Evolutionary conservation across 2,797 vertebrate genomes (phyloP).

Genomic region (Bovichtus diacanthus): DNA sequence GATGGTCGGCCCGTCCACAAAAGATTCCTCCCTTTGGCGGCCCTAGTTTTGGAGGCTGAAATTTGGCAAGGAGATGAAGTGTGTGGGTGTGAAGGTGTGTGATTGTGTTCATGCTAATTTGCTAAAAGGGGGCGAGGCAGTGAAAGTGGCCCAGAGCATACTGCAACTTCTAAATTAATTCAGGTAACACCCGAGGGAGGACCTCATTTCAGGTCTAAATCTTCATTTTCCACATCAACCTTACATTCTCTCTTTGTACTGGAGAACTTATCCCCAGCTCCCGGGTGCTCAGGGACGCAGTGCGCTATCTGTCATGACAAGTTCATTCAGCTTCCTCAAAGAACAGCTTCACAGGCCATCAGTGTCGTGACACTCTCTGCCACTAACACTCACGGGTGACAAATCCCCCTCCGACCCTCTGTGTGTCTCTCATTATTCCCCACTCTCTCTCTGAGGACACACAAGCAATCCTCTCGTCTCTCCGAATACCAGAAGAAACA

Average conservation of each 20-base stretch:
- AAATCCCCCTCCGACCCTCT: conserved; percentile 28
- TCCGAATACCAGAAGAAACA: conserved; percentile 19
- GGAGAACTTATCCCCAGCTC: conserved; percentile 20
- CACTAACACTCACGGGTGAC: conserved; percentile 63
- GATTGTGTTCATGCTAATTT: too few relatives aligned
- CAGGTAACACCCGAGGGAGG: neutral
- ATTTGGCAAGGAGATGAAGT: too few relatives aligned
- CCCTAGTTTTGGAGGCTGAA: too few relatives aligned
- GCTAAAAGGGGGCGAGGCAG: too few relatives aligned
- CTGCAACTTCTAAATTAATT: too few relatives aligned
- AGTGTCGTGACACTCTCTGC: conserved; percentile 63
- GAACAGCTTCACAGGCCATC: conserved; percentile 73
- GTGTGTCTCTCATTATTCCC: conserved; percentile 40
- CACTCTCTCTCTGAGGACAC: conserved; percentile 41
- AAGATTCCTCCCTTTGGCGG: too few relatives aligned
- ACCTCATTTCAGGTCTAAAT: conserved; percentile 9
- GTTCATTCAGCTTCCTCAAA: conserved; percentile 65
- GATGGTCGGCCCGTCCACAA: too few relatives aligned
- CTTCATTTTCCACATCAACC: neutral
- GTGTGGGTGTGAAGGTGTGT: too few relatives aligned
- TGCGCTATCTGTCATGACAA: conserved; percentile 42
- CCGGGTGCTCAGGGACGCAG: conserved; percentile 19
- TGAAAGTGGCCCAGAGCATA: too few relatives aligned
- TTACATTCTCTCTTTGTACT: neutral
- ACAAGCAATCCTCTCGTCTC: neutral